Conservation (phyloP, 2,888 invertebrate genomes). For the Cerceris ruficornis region DNA sequence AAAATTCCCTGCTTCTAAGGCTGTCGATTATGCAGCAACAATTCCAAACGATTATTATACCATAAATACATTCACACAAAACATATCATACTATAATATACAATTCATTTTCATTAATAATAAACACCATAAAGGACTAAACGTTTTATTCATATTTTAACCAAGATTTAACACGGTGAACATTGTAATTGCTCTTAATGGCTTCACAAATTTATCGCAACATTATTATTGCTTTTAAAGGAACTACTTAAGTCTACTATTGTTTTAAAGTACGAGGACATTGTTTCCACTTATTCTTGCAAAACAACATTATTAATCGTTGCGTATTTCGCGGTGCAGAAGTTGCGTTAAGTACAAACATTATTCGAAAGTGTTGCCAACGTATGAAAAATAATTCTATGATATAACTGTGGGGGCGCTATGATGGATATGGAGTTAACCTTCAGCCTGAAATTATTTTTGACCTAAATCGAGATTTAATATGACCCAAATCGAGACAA, state of each 20-base stretch:
- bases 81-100: conserved; percentile 9
- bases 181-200: not conserved
- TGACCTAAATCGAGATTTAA: too few relatives aligned
- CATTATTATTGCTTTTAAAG: not conserved
- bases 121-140: not conserved
- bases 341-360: conserved; percentile 16
- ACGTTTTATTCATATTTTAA: not conserved
- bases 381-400: not conserved
- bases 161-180: not conserved
- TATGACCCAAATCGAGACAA: too few relatives aligned
- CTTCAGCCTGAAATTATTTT: too few relatives aligned
- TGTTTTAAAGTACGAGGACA: not conserved
- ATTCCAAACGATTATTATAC: not conserved
- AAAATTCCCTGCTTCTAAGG: not conserved
- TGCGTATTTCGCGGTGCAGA: conserved; percentile 11
- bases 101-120: not conserved
- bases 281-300: conserved; percentile 2
- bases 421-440: too few relatives aligned
- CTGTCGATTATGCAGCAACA: not conserved
- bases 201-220: not conserved
- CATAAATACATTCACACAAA: not conserved
- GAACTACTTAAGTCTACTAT: not conserved
- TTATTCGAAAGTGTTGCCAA: conserved; percentile 57
- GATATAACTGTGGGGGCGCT: not conserved
- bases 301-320: conserved; percentile 3